These are phyloP conservation scores for Pituophis catenifer DNA, from an alignment of 2,113 vertebrate genomes.

Conservation along the genomic window DNA sequence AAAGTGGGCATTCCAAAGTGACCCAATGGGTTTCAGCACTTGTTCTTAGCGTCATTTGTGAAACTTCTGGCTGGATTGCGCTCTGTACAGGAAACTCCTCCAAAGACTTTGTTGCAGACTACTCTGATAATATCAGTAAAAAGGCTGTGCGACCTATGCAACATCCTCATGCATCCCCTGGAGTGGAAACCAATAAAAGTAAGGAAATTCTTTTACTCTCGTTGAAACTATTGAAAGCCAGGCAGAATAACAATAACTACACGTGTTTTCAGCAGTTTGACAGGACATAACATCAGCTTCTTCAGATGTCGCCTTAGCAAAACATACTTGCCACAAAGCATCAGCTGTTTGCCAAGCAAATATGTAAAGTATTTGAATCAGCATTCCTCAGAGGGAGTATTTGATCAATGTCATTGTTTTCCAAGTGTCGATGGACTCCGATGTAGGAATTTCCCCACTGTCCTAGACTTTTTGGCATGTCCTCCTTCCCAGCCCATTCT, in stretches of 20 bases:
- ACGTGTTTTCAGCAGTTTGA: neutral
- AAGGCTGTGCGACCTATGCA: neutral
- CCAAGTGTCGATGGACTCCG: neutral
- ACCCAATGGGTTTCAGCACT: conserved; percentile 32
- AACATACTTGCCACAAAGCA: neutral
- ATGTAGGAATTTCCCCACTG: conserved; percentile 13
- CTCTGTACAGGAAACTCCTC: conserved; percentile 48
- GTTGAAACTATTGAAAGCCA: neutral
- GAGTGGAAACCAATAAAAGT: neutral
- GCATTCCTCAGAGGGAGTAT: neutral
- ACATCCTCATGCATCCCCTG: neutral
- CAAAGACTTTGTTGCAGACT: conserved; percentile 29
- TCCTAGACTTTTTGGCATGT: neutral
- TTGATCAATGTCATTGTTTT: neutral
- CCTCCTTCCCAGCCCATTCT: neutral
- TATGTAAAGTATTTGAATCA: neutral
- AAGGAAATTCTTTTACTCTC: conserved; percentile 30
- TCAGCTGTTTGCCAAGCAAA: conserved; percentile 15
- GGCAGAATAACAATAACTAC: conserved; percentile 25
- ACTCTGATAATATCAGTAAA: conserved; percentile 39
- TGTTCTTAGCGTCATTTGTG: neutral
- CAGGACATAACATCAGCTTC: conserved; percentile 1
- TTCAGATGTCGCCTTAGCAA: neutral
- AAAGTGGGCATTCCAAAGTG: neutral
- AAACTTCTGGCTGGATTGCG: neutral